A percentile compares a stretch with the other conserved stretches of the same genome.
phyloP scores from a whole-genome alignment of 2,113 vertebrate genomes.

The Campylomormyrus tamandua region DNA sequence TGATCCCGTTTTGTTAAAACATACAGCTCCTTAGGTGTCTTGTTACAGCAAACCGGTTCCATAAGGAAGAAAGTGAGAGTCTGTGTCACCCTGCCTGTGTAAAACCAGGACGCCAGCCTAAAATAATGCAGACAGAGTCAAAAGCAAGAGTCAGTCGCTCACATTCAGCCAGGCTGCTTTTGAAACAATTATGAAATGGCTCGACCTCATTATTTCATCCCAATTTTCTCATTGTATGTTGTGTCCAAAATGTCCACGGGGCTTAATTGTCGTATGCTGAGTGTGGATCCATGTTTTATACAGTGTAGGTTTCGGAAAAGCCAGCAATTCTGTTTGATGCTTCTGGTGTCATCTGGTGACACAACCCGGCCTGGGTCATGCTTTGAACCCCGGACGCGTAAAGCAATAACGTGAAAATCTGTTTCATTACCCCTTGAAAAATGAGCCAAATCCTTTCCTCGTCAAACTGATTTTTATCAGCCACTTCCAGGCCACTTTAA shows the following conservation, averaged over 20 bases:
- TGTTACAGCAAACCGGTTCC: background rate
- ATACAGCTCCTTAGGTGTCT: background rate
- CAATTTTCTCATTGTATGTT: background rate
- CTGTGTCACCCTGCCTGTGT: background rate
- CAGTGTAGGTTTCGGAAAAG: background rate
- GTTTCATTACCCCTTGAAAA: background rate
- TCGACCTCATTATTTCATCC: background rate
- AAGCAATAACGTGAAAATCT: background rate
- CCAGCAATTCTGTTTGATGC: background rate
- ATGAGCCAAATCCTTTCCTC: background rate
- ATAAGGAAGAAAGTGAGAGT: background rate
- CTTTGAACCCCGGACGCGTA: background rate
- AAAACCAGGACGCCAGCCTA: background rate
- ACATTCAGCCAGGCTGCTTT: background rate
- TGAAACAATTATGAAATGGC: background rate
- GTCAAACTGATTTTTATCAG: background rate
- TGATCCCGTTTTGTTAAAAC: background rate
- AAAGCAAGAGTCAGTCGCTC: background rate
- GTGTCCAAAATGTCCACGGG: background rate
- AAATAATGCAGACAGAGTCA: background rate
- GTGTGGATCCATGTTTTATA: background rate
- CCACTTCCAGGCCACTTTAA: too few species aligned
- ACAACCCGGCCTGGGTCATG: background rate
- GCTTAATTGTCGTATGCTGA: background rate
- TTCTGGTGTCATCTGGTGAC: background rate